phyloP scores from a whole-genome alignment of 2,113 vertebrate genomes.

The Fukomys damarensis region DNA sequence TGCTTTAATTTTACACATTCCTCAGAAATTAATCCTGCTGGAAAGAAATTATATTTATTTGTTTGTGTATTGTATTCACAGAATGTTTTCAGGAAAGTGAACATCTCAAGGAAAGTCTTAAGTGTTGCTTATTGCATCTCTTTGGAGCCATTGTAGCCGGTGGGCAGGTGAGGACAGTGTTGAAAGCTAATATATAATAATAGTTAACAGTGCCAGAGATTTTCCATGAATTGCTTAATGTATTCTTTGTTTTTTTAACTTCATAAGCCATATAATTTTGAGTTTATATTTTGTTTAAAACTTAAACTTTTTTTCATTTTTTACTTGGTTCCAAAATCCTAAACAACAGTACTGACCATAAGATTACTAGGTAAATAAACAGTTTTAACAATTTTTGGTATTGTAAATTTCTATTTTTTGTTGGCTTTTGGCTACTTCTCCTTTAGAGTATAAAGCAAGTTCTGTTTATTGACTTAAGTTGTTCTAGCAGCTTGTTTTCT shows the following conservation, averaged over 20 bases:
- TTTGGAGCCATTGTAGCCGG: constrained; percentile 98
- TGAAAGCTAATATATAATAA: constrained; percentile 57
- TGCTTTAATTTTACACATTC: constrained; percentile 22
- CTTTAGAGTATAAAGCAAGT: neutral
- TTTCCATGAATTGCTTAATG: constrained; percentile 33
- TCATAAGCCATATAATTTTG: constrained; percentile 19
- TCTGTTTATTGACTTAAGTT: neutral
- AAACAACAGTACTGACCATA: constrained; percentile 23
- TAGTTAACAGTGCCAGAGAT: neutral
- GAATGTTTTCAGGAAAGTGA: constrained; percentile 99
- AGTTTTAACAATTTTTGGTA: constrained; percentile 10
- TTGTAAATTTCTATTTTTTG: neutral
- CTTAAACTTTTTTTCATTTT: constrained; percentile 32
- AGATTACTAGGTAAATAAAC: constrained; percentile 34
- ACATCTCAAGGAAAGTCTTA: constrained; percentile 98
- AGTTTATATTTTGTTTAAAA: constrained; percentile 59
- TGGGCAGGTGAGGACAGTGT: constrained; percentile 91
- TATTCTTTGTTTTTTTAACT: constrained; percentile 56
- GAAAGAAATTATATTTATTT: constrained; percentile 60
- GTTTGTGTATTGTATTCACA: constrained; percentile 82
- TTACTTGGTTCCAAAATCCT: constrained; percentile 1
- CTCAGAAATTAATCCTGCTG: constrained; percentile 48
- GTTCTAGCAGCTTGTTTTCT: constrained; percentile 17
- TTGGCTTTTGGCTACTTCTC: constrained; percentile 17
- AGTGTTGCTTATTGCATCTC: constrained; percentile 96